Conservation (phyloP, 2,113 vertebrate species). For the Chiloscyllium plagiosum region DNA sequence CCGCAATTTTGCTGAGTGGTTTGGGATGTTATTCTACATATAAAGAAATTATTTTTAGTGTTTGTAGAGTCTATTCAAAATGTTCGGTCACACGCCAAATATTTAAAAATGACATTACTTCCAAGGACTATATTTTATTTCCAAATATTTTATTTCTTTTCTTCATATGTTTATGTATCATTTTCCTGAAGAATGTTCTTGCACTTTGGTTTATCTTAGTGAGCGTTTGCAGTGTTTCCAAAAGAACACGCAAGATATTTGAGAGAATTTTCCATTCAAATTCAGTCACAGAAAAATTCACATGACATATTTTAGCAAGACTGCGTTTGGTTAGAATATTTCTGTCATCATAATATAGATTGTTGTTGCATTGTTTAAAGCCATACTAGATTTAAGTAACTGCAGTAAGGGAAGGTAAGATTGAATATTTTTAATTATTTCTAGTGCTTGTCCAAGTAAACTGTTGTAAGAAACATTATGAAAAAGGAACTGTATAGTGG, state of each 20-base stretch:
- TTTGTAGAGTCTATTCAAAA: background rate
- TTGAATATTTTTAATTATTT: background rate
- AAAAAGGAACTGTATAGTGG: background rate
- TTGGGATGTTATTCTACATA: background rate
- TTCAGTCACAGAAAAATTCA: background rate
- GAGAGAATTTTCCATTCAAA: slow-evolving; percentile 20
- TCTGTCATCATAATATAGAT: background rate
- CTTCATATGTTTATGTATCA: background rate
- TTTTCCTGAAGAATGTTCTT: background rate
- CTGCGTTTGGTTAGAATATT: background rate
- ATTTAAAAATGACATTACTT: background rate
- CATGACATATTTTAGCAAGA: background rate
- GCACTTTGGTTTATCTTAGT: background rate
- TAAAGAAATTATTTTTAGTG: background rate
- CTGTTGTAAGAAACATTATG: background rate
- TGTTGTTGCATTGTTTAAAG: background rate
- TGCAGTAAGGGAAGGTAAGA: background rate
- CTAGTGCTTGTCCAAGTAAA: background rate
- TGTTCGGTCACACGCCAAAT: background rate
- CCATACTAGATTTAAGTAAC: background rate
- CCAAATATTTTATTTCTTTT: background rate
- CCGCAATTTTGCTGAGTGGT: background rate
- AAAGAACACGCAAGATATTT: background rate
- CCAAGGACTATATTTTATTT: background rate
- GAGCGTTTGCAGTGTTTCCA: background rate